These are phyloP conservation scores for Onychostruthus taczanowskii DNA, from an alignment of 2,113 vertebrate species.

Conservation along the genomic window DNA sequence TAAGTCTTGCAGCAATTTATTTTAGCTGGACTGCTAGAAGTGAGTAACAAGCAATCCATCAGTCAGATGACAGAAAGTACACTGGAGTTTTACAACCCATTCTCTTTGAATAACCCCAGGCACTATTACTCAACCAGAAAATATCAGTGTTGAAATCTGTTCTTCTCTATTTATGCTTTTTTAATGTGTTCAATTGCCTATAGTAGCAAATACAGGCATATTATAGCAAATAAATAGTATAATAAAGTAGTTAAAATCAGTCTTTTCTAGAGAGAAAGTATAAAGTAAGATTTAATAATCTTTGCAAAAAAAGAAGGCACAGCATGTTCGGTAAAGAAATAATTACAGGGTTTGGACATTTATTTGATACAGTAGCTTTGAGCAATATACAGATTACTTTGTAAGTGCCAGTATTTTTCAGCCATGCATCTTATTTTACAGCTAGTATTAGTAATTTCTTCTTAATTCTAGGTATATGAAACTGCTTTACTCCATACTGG, in stretches of 20 bases:
- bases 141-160: background rate
- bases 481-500: background rate
- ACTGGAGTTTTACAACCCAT: slow-evolving; percentile 20
- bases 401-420: background rate
- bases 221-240: background rate
- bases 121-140: slow-evolving; percentile 11
- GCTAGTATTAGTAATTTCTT: background rate
- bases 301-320: background rate
- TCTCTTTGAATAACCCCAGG: slow-evolving; percentile 15
- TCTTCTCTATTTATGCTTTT: background rate
- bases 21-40: background rate
- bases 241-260: background rate
- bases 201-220: background rate
- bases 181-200: background rate
- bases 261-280: background rate
- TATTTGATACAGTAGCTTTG: background rate
- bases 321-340: background rate
- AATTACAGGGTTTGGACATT: background rate
- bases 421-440: background rate
- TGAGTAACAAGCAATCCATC: slow-evolving; percentile 29
- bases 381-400: background rate
- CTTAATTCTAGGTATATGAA: background rate
- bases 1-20: slow-evolving; percentile 28
- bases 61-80: background rate
- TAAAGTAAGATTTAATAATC: background rate